A percentile compares a stretch with the other conserved stretches of the same genome.
Evolutionary conservation across 2,888 invertebrate species (phyloP).

Genomic region (Eustalomyia histrio): DNA sequence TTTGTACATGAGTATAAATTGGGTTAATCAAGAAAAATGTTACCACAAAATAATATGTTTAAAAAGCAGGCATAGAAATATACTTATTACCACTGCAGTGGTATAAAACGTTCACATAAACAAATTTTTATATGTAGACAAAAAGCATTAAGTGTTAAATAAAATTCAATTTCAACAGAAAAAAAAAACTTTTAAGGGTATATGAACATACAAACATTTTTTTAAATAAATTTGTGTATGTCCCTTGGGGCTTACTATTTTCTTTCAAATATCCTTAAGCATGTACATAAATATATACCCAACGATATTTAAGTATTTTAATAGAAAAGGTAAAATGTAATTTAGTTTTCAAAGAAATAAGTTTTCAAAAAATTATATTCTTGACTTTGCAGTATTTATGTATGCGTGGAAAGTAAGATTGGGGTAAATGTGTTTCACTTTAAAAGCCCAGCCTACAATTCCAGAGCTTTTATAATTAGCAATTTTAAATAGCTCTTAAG

Average conservation of each 20-base stretch:
- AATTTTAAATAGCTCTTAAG: too few species aligned
- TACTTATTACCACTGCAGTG: slow-evolving; percentile 46
- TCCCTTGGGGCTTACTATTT: slow-evolving; percentile 31
- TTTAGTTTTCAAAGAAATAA: too few species aligned
- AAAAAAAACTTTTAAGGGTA: neutral
- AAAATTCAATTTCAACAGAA: slow-evolving; percentile 29
- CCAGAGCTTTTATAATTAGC: too few species aligned
- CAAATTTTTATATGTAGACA: slow-evolving; percentile 17
- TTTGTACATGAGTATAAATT: slow-evolving; percentile 53
- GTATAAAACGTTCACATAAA: slow-evolving; percentile 32
- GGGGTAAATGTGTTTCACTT: too few species aligned
- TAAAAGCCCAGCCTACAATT: too few species aligned
- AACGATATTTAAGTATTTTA: too few species aligned
- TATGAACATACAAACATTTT: neutral
- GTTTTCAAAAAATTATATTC: too few species aligned
- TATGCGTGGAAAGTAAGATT: too few species aligned
- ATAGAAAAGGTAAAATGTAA: too few species aligned
- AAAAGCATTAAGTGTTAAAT: slow-evolving; percentile 44
- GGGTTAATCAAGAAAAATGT: slow-evolving; percentile 61
- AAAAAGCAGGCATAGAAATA: slow-evolving; percentile 25
- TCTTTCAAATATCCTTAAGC: slow-evolving; percentile 4
- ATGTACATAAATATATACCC: neutral
- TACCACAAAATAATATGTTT: slow-evolving; percentile 58
- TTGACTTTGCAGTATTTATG: too few species aligned
- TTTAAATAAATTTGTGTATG: slow-evolving; percentile 28